Evolutionary conservation across 2,113 vertebrate genomes (phyloP).

Genomic region (Rafetus swinhoei): DNA sequence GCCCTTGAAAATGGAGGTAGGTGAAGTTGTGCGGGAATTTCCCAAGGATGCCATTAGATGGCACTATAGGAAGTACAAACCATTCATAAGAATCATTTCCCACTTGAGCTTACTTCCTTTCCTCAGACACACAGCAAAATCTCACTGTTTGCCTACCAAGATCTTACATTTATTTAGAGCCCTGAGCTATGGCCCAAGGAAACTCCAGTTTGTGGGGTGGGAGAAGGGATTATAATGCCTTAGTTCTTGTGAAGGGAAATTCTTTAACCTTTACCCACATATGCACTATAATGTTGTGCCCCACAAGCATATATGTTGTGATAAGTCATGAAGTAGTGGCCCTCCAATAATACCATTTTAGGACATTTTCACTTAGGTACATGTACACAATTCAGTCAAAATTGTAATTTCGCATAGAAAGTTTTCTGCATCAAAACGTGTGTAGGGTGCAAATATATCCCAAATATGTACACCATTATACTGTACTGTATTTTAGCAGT

Average conservation of each 20-base stretch:
- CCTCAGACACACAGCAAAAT: neutral
- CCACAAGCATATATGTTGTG: neutral
- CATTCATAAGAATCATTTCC: neutral
- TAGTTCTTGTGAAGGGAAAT: neutral
- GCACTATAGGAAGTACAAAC: neutral
- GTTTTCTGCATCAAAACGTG: neutral
- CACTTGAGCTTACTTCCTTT: neutral
- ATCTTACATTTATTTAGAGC: neutral
- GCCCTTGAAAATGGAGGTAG: constrained; percentile 79
- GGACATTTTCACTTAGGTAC: neutral
- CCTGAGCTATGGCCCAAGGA: neutral
- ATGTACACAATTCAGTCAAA: neutral
- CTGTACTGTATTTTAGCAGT: neutral
- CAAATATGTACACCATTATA: neutral
- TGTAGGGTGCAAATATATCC: neutral
- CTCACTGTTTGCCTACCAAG: neutral
- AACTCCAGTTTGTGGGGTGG: neutral
- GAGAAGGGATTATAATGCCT: neutral
- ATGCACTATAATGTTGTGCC: neutral
- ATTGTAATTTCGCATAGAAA: neutral
- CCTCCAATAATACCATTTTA: neutral
- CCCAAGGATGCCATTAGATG: neutral
- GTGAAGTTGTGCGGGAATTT: constrained; percentile 3
- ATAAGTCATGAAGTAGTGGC: neutral
- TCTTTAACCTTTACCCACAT: neutral